These are phyloP conservation scores for Eledona agricola DNA, from an alignment of 2,888 invertebrate species.

Conservation along the genomic window DNA sequence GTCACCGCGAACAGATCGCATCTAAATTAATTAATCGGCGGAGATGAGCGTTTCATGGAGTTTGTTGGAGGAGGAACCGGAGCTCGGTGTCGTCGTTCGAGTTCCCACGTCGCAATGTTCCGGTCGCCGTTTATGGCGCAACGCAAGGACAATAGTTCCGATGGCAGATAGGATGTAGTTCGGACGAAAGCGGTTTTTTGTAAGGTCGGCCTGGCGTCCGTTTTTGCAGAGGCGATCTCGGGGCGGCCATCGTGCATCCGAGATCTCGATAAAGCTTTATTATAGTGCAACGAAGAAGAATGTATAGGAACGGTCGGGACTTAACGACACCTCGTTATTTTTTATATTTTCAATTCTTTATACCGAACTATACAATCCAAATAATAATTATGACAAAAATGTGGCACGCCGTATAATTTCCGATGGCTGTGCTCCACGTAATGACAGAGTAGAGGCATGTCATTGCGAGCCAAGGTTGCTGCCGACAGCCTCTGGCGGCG, in stretches of 20 bases:
- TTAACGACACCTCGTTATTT: conserved; percentile 55
- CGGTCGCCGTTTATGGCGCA: conserved; percentile 3
- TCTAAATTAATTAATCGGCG: no score
- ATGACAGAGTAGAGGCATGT: conserved; percentile 58
- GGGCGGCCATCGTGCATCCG: conserved; percentile 27
- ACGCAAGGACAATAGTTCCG: conserved; percentile 14
- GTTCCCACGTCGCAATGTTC: conserved; percentile 12
- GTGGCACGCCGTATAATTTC: conserved; percentile 57
- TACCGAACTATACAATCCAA: conserved; percentile 55
- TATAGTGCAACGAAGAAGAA: conserved; percentile 43
- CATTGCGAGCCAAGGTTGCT: conserved; percentile 56
- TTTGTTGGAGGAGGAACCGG: no score
- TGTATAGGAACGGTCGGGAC: conserved; percentile 41
- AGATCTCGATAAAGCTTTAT: conserved; percentile 42
- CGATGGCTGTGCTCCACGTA: conserved; percentile 53
- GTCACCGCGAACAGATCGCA: no score
- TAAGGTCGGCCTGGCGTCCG: conserved; percentile 8
- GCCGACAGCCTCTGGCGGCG: conserved; percentile 54
- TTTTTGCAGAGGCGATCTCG: conserved; percentile 23
- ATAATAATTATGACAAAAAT: conserved; percentile 61
- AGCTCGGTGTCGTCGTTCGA: conserved; percentile 1
- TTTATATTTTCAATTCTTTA: conserved; percentile 50
- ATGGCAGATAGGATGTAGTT: conserved; percentile 1
- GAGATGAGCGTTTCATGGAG: no score
- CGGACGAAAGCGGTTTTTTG: no score